Evolutionary conservation across 1,140 invertebrate species (phyloP).

Genomic region (Pachypeltis micranthus): DNA sequence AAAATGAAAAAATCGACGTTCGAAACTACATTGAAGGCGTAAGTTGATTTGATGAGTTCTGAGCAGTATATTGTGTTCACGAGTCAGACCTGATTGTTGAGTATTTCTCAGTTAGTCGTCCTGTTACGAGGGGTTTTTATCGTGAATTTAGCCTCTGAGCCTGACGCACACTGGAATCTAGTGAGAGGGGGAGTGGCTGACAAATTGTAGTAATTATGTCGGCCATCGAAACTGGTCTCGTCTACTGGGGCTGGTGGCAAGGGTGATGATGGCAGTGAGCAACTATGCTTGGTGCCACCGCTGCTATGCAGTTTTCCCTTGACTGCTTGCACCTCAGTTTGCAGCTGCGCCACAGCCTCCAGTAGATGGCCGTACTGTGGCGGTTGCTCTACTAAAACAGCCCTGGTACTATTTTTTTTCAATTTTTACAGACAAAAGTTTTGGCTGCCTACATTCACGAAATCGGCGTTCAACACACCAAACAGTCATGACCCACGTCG

Average conservation of each 20-base stretch:
- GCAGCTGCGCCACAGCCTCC: background rate
- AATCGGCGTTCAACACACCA: slow-evolving; percentile 13
- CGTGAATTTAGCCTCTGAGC: too few species aligned
- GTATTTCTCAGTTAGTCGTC: slow-evolving; percentile 12
- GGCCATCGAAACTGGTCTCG: background rate
- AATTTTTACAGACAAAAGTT: slow-evolving; percentile 65
- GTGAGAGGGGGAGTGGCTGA: background rate
- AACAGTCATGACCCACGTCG: background rate
- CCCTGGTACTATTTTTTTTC: slow-evolving; percentile 19
- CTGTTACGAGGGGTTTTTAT: slow-evolving; percentile 3
- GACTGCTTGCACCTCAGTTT: too few species aligned
- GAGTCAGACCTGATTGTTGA: slow-evolving; percentile 10
- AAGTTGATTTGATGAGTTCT: slow-evolving; percentile 35
- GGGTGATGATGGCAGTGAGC: too few species aligned
- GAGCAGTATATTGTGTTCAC: background rate
- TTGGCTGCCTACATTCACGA: slow-evolving; percentile 75
- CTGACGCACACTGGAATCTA: slow-evolving; percentile 3
- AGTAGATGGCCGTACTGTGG: background rate
- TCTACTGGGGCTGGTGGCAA: too few species aligned
- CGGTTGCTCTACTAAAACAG: background rate
- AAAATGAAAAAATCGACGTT: slow-evolving; percentile 92
- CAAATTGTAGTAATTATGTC: background rate
- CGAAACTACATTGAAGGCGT: slow-evolving; percentile 91
- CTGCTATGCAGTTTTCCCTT: too few species aligned
- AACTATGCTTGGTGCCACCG: too few species aligned